These are phyloP conservation scores for Rhynchotus rufescens DNA, from an alignment of 2,797 vertebrate species.

Conservation along the genomic window DNA sequence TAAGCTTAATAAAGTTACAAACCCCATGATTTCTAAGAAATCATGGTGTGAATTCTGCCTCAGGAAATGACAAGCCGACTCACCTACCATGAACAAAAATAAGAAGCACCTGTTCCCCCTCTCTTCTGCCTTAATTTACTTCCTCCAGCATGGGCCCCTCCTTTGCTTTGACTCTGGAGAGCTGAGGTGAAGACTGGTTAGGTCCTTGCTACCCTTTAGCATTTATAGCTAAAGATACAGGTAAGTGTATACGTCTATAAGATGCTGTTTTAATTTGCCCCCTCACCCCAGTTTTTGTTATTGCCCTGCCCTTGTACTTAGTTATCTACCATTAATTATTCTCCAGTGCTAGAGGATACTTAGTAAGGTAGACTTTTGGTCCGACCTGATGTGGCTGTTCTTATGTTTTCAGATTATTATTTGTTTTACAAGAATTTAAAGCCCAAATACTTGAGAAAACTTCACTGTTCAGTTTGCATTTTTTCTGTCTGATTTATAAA, in stretches of 20 bases:
- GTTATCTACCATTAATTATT: neutral
- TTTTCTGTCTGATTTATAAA: neutral
- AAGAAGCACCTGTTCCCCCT: constrained; percentile 18
- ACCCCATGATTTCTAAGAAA: constrained; percentile 28
- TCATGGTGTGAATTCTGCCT: constrained; percentile 1
- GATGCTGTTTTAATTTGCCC: neutral
- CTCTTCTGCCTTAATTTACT: neutral
- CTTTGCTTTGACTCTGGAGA: neutral
- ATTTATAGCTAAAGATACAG: neutral
- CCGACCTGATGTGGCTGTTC: neutral
- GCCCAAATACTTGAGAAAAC: neutral
- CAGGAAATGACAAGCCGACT: constrained; percentile 24
- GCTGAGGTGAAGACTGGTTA: neutral
- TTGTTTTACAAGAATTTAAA: neutral
- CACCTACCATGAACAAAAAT: neutral
- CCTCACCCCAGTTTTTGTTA: fast-evolving
- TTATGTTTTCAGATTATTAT: neutral
- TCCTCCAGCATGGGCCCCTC: neutral
- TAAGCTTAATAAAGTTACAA: neutral
- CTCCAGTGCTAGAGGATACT: neutral
- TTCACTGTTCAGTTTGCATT: neutral
- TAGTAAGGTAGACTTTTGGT: fast-evolving
- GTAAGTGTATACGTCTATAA: neutral
- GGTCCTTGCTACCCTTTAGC: neutral
- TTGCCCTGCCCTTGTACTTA: neutral